phyloP scores from a whole-genome alignment of 37 sponge, comb jelly and placozoan species.

The Halisarca cf. caerulea region DNA sequence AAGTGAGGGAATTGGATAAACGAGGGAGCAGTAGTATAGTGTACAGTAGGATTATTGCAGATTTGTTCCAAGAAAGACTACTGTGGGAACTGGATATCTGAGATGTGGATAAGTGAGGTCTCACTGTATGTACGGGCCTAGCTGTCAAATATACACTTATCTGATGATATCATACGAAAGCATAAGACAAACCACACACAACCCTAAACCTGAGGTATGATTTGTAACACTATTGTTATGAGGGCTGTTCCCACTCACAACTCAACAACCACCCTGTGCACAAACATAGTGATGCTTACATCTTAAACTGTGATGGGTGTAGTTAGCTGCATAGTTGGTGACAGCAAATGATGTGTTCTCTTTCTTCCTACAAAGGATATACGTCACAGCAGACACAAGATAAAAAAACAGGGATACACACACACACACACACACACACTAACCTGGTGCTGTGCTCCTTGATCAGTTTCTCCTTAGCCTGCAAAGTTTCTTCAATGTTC shows the following conservation, averaged over 20 bases:
- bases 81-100: too few relatives aligned
- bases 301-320: slow-evolving; percentile 80
- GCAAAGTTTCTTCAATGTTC: slow-evolving; percentile 88
- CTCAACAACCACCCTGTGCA: slow-evolving; percentile 42
- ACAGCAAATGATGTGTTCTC: slow-evolving; percentile 63
- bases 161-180: too few relatives aligned
- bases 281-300: slow-evolving; percentile 48
- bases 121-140: too few relatives aligned
- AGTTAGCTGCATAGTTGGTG: slow-evolving; percentile 77
- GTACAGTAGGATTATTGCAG: too few relatives aligned
- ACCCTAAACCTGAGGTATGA: not conserved
- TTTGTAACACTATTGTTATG: not conserved
- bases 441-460: slow-evolving; percentile 59
- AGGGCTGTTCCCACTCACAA: slow-evolving; percentile 9
- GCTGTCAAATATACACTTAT: too few relatives aligned
- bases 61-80: too few relatives aligned
- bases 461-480: slow-evolving; percentile 53
- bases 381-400: not conserved
- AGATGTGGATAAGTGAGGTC: too few relatives aligned
- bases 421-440: slow-evolving; percentile 10
- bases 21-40: too few relatives aligned
- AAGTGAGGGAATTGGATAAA: too few relatives aligned
- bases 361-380: slow-evolving; percentile 32
- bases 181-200: not conserved
- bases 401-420: too few relatives aligned